Percentiles rank a stretch among this genome's conserved stretches.
Conservation (phyloP, 1,140 invertebrate genomes). For the Dendroctonus ponderosae region DNA sequence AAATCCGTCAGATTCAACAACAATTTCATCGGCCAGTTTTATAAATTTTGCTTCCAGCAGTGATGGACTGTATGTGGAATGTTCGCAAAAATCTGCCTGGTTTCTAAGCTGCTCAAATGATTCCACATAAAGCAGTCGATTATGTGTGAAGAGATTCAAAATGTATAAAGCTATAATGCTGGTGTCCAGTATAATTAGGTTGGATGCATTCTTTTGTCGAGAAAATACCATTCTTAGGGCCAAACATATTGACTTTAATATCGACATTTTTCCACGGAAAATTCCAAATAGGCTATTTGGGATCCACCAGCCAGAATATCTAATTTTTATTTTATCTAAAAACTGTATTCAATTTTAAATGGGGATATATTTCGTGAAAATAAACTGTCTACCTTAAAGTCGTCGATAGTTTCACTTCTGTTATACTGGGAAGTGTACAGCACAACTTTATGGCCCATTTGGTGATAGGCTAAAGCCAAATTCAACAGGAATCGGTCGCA, state of each 20-base stretch:
- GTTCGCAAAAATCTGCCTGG: constrained; percentile 34
- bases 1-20: constrained; percentile 40
- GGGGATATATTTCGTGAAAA: neutral
- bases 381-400: constrained; percentile 36
- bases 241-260: constrained; percentile 37
- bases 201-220: constrained; percentile 37
- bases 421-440: constrained; percentile 39
- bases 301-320: constrained; percentile 42
- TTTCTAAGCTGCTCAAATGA: constrained; percentile 37
- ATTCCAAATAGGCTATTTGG: constrained; percentile 36
- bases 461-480: constrained; percentile 37
- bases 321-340: constrained; percentile 29
- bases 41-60: constrained; percentile 40
- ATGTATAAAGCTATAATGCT: constrained; percentile 39
- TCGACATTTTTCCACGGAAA: constrained; percentile 27
- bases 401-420: constrained; percentile 35
- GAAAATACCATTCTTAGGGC: constrained; percentile 38
- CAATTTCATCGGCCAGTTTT: constrained; percentile 41
- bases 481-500: constrained; percentile 44
- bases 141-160: constrained; percentile 36
- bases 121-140: constrained; percentile 39
- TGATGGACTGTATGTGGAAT: constrained; percentile 34
- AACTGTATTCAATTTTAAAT: constrained; percentile 17
- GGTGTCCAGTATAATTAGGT: constrained; percentile 41
- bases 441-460: constrained; percentile 40